Percentiles rank a stretch among this genome's conserved stretches.
phyloP scores from a whole-genome alignment of 2,113 vertebrate species.

The Megaceryle maxima region DNA sequence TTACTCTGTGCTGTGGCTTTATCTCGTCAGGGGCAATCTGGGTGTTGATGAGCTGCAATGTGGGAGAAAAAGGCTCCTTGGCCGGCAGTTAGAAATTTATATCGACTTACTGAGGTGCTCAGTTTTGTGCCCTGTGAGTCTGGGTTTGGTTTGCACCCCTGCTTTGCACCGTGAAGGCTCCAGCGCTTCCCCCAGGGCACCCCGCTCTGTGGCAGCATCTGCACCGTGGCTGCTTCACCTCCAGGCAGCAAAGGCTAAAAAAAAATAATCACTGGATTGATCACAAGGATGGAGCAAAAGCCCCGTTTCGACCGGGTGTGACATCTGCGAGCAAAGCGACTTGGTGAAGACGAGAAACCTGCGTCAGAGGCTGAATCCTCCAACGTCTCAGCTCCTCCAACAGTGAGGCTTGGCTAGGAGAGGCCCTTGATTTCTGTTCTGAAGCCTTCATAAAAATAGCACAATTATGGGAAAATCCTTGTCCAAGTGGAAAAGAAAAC shows the following conservation, averaged over 20 bases:
- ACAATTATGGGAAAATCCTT: slow-evolving; percentile 28
- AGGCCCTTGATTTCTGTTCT: not conserved
- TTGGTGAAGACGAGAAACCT: not conserved
- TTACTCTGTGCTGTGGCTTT: not conserved
- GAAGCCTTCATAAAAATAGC: slow-evolving; percentile 30
- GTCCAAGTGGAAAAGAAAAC: slow-evolving; percentile 48
- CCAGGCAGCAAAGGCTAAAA: not conserved
- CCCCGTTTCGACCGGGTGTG: not conserved
- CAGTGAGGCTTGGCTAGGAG: not conserved
- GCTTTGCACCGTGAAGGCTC: not conserved
- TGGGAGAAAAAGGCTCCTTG: not conserved
- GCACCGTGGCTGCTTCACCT: rapidly evolving
- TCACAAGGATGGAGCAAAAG: not conserved
- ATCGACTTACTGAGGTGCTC: rapidly evolving
- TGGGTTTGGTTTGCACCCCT: not conserved
- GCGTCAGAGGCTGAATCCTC: not conserved
- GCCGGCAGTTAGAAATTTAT: rapidly evolving
- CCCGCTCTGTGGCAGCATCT: rapidly evolving
- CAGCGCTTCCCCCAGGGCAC: rapidly evolving
- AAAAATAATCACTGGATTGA: not conserved
- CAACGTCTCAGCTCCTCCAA: not conserved
- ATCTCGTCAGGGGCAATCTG: not conserved
- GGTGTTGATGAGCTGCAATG: not conserved
- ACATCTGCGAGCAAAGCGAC: not conserved
- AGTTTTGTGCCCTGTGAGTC: rapidly evolving